phyloP scores from a whole-genome alignment of 2,113 vertebrate species.

The western clawed frog (Xenopus tropicalis) region DNA sequence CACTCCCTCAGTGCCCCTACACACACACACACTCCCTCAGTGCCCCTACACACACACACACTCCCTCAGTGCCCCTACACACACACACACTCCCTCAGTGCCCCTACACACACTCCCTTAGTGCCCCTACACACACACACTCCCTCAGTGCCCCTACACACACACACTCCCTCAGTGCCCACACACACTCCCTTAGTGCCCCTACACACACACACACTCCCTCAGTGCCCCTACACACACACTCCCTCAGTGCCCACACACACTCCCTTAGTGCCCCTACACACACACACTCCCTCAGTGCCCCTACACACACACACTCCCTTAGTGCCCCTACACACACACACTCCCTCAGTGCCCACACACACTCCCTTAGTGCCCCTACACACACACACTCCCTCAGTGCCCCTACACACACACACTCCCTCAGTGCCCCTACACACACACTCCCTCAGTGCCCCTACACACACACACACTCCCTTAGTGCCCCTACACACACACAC shows the following conservation, averaged over 20 bases:
- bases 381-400: neutral
- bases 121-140: neutral
- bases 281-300: neutral
- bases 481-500: neutral
- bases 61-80: neutral
- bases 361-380: neutral
- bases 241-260: neutral
- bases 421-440: neutral
- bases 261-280: neutral
- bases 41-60: neutral
- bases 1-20: neutral
- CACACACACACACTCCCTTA: too few species aligned
- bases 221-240: too few species aligned
- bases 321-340: too few species aligned
- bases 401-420: neutral
- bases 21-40: neutral
- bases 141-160: neutral
- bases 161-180: neutral
- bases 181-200: neutral
- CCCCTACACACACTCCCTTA: too few species aligned
- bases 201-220: neutral
- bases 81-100: neutral
- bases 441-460: neutral
- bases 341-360: neutral
- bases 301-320: neutral